These are phyloP conservation scores for Caenorhabditis sulstoni DNA, from an alignment of 2,888 invertebrate genomes.

Conservation along the genomic window DNA sequence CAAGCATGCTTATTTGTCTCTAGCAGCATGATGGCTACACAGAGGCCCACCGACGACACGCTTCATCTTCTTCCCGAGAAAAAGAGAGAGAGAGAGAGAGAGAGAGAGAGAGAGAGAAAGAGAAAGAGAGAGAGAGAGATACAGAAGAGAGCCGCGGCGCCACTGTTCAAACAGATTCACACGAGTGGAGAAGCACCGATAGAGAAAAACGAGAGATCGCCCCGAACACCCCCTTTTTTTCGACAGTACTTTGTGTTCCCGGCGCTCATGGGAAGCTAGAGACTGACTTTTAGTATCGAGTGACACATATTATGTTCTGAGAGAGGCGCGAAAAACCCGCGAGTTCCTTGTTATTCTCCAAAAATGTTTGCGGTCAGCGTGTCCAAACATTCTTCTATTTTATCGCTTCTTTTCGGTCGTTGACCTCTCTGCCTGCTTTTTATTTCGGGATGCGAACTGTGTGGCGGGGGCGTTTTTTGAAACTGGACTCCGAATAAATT, in stretches of 20 bases:
- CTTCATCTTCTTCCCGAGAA: constrained; percentile 32
- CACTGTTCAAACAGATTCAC: constrained; percentile 60
- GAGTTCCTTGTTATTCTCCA: constrained; percentile 18
- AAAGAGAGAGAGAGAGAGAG: constrained; percentile 1
- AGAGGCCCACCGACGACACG: constrained; percentile 46
- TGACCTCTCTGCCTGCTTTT: constrained; percentile 40
- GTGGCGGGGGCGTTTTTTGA: constrained; percentile 27
- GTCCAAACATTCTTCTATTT: constrained; percentile 39
- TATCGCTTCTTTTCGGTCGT: constrained; percentile 19
- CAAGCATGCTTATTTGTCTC: constrained; percentile 59
- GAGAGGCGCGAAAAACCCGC: constrained; percentile 5
- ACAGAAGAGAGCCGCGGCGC: constrained; percentile 44
- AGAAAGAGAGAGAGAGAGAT: constrained; percentile 11
- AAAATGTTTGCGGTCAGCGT: constrained; percentile 59
- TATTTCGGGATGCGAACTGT: constrained; percentile 36
- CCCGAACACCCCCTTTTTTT: constrained; percentile 11
- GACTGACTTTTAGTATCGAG: constrained; percentile 3
- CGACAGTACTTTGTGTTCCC: constrained; percentile 3
- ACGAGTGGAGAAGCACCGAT: constrained; percentile 28
- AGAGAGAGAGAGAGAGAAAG: constrained; percentile 9
- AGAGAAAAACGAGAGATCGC: constrained; percentile 11
- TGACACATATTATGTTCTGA: constrained; percentile 12
- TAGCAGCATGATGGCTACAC: constrained; percentile 20
- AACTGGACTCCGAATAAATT: constrained; percentile 1
- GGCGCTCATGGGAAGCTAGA: too few relatives aligned